Base-by-base conservation (phyloP, 1,140 invertebrate species). In the Drosophila obscura region DNA sequence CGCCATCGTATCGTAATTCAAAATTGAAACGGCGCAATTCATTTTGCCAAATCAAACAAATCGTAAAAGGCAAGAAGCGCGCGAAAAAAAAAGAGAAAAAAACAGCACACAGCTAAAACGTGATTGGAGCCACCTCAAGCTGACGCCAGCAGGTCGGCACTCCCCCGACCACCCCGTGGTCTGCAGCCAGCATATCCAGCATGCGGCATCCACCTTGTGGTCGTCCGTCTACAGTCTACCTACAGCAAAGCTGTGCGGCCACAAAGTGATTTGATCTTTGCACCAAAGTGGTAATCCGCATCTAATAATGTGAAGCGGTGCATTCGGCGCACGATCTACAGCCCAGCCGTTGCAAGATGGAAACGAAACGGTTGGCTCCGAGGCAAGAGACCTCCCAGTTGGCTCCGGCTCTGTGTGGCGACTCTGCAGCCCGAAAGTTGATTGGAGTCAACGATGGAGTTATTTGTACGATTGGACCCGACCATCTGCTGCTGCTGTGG, bases 381-480 rank as follows among this genome's bases (percentile, higher is more conserved):
- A 46, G 16, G 45, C 48, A 44, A n/a, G 61, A 43, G 81, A 85
- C 82, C 82, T 88, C 82, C 82, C 82, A 85, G 82, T 75, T 77
- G 51, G 78, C 1, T 4, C 53, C 52, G 57, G 65, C 53, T 64
- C 53, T 60, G 45, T 60, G 46, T 56, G 69, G 62, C 44, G 73
- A 67, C 63, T 59, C 60, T 73, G 63, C 66, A 64, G 72, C 56
- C 65, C 62, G 73, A 66, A 73, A 88, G 83, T 88, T 88, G 83
- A 88, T 88, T 88, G 83, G 83, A 88, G 83, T 88, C 83, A 88
- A 88, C 83, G 83, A 88, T 88, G 83, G 83, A 88, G 83, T 88
- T 88, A 88, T 88, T 88, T 88, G 83, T 88, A 88, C 83, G 76
- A 80, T 83, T 50, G 28, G 15, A 43, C 16, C 69, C 44, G 44